Evolutionary conservation across 2,113 vertebrate species (phyloP).

Genomic region (Sprattus sprattus): DNA sequence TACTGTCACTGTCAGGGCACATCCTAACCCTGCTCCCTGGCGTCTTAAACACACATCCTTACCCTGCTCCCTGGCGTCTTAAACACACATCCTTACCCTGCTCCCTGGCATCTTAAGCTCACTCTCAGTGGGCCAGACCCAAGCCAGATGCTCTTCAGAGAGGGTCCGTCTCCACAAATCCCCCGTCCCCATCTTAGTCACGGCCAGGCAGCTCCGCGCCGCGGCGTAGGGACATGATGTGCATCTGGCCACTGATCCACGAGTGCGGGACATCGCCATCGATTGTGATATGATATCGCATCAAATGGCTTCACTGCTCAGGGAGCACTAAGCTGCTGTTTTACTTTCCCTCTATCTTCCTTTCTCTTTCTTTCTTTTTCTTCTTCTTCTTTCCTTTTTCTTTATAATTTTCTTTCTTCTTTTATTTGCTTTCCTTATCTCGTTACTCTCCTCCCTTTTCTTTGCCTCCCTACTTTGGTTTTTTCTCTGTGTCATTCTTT

Average conservation of each 20-base stretch:
- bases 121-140: no score
- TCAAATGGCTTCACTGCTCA: conserved; percentile 44
- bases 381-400: neutral
- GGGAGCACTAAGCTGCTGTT: conserved; percentile 19
- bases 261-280: conserved; percentile 30
- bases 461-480: neutral
- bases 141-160: no score
- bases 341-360: neutral
- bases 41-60: no score
- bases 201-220: no score
- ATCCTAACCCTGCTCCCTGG: no score
- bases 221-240: neutral
- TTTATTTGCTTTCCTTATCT: neutral
- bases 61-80: no score
- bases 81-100: no score
- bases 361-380: neutral
- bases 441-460: neutral
- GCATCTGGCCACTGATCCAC: conserved; percentile 15
- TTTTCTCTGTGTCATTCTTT: neutral
- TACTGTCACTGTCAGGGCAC: no score
- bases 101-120: no score
- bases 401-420: neutral
- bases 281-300: conserved; percentile 42
- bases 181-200: no score
- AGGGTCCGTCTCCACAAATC: no score